Percentiles rank a stretch among this genome's conserved stretches.
phyloP scores from a whole-genome alignment of 1,140 invertebrate genomes.

The Saccostrea glomerata region DNA sequence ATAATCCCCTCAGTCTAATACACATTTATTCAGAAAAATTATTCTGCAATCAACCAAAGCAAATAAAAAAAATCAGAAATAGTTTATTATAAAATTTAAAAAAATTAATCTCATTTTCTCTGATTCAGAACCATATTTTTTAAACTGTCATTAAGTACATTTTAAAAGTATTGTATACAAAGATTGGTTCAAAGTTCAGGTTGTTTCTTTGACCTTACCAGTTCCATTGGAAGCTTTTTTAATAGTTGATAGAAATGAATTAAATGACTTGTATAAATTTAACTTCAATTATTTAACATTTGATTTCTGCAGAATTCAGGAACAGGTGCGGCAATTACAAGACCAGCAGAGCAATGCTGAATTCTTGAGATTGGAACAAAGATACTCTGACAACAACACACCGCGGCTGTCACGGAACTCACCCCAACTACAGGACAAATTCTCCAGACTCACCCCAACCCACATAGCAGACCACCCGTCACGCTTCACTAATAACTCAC shows the following conservation, averaged over 20 bases:
- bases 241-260: background rate
- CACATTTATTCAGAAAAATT: no score
- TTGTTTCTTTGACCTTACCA: no score
- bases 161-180: no score
- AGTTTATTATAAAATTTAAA: no score
- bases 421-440: background rate
- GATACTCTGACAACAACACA: background rate
- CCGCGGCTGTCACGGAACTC: background rate
- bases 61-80: no score
- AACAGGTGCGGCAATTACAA: constrained; percentile 24
- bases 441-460: background rate
- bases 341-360: background rate
- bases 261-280: background rate
- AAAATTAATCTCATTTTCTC: no score
- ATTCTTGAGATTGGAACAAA: constrained; percentile 17
- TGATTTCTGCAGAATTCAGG: constrained; percentile 36
- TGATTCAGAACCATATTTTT: no score
- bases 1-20: no score
- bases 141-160: no score
- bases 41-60: no score
- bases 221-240: no score
- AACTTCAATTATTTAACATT: background rate
- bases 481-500: background rate
- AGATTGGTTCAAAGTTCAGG: no score
- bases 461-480: background rate